Percentiles rank a stretch among this genome's conserved stretches.
Evolutionary conservation across 2,797 vertebrate genomes (phyloP).

Genomic region (Lateolabrax maculatus): DNA sequence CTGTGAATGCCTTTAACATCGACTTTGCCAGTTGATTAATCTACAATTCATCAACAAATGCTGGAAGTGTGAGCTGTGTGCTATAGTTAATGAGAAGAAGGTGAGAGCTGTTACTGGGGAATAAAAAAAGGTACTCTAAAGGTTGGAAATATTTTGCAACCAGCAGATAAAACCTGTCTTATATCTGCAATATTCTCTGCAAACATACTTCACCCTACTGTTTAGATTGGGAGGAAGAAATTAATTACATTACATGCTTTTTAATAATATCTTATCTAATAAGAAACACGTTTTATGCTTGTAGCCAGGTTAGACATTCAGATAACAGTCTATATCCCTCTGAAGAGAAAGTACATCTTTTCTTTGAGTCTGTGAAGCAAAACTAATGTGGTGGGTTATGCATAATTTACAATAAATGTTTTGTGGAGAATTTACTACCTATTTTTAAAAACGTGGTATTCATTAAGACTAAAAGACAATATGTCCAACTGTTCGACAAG

Average conservation of each 20-base stretch:
- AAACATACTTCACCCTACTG: not conserved
- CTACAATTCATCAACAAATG: slow-evolving; percentile 13
- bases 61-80: slow-evolving; percentile 9
- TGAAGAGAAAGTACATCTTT: slow-evolving; percentile 5
- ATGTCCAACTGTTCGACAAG: not conserved
- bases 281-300: slow-evolving; percentile 11
- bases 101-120: not conserved
- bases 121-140: not conserved
- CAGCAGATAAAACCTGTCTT: not conserved
- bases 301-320: not conserved
- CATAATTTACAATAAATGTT: slow-evolving; percentile 26
- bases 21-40: slow-evolving; percentile 33
- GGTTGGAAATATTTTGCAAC: slow-evolving; percentile 20
- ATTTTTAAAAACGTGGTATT: not conserved
- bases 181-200: not conserved
- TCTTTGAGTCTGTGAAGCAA: slow-evolving; percentile 16
- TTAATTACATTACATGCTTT: not conserved
- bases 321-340: not conserved
- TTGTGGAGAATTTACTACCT: not conserved
- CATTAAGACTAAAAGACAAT: not conserved
- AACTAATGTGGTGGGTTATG: slow-evolving; percentile 3
- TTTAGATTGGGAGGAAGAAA: not conserved
- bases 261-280: too few relatives aligned
- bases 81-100: not conserved
- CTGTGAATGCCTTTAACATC: slow-evolving; percentile 28